Evolutionary conservation across 1,140 invertebrate genomes (phyloP), one percentile per base, ranked within the genome.

Genomic region (Drosophila melanogaster): DNA sequence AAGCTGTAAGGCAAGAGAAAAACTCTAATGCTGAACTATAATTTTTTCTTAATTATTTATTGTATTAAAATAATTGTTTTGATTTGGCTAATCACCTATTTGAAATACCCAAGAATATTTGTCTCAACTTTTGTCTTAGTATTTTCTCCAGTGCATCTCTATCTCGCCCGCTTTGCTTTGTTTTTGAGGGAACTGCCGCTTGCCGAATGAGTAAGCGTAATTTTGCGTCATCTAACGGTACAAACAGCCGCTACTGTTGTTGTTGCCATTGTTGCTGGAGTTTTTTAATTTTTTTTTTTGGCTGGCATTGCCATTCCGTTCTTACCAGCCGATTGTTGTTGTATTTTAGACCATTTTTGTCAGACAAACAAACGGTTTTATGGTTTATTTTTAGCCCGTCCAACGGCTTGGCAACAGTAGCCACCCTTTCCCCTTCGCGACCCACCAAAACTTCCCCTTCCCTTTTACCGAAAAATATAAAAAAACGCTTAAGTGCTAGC

Each of bases 151-250:
- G 59, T 62, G 59, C 26, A 43, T 41, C 44, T 66, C 38, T 79
- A 51, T 37, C 61, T 69, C 22, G 66, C 22, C 37, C 35, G 24
- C 69, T 26, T 43, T 38, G 53, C 64, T 55, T 64, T 75, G 40
- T 70, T 70, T 77, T 66, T 65, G 66, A 58, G 54, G 78, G 60
- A 56, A 61, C 47, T 70, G 81, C 61, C 59, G 62, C 77, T 85
- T 56, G 60, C 46, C 54, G 84, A 89, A 87, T 87, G 84, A 87
- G 84, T 87, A 87, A 87, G 83, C 83, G 84, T 87, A 87, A 87
- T 87, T 87, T 87, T 87, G 83, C 83, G 83, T 87, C 83, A 87
- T 84, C 80, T 87, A 87, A 87, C 84, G 83, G 83, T 79, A 87
- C 38, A 79, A 76, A 59, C 79, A 72, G 83, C 76, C 70, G 83